Evolutionary conservation across 1,140 invertebrate species (phyloP), one percentile per base, ranked within the genome.

Genomic region (Bombus waltoni): DNA sequence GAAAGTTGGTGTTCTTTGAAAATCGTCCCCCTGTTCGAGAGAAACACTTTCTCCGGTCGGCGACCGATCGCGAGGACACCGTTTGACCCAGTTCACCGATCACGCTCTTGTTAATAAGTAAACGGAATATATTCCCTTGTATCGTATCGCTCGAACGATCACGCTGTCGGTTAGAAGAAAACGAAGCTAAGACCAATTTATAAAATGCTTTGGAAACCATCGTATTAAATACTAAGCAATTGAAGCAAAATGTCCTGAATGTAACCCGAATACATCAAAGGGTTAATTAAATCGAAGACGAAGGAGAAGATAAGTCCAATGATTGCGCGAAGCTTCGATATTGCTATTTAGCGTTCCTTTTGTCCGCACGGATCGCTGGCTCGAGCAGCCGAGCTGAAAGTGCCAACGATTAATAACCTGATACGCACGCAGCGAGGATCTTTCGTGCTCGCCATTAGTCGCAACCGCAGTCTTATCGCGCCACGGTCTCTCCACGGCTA

Each of bases 41-140:
- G 88, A 86, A 91, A 87, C 92, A 93, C 93, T 94, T 94, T 94
- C 94, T 93, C 92, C 92, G 89, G 78, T 91, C 87, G 90, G 79
- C 65, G 88, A 57, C 81, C 82, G 74, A 92, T 93, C 89, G 87
- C 88, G 93, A 90, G 92, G 92, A 93, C 91, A 94, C 92, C 81
- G 89, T 83, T 89, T 90, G 93, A 94, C 93, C 92, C 81, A 94
- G 92, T 93, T 94, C 85, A 73, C 75, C 40, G 73, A 68, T 22
- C 85, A 44, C 74, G 84, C 79, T 74, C 79, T 85, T 62, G 76
- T 83, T 84, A 53, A 53, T 53, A 53, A 53, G 47, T 18, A 53
- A 53, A 53, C 22, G 18, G 47, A 22, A 53, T 53, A 53, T 53
- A 53, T 53, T 53, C 5, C 47, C 47, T 53, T 22, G 47, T 53